phyloP scores from a whole-genome alignment of 2,888 invertebrate genomes.

The Drosophila koepferae region DNA sequence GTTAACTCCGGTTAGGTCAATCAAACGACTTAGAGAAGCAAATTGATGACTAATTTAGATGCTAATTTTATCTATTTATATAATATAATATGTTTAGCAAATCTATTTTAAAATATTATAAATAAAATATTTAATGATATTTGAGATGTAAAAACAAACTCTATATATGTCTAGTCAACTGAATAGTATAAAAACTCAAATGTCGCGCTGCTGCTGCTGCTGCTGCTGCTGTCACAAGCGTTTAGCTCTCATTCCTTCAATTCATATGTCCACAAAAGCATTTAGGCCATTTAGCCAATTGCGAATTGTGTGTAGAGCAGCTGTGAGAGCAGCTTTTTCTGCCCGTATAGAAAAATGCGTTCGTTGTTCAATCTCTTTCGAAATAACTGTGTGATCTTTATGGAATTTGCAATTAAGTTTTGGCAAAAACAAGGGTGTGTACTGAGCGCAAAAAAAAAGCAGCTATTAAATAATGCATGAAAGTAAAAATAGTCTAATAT shows the following conservation, averaged over 20 bases:
- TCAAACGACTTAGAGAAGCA: not conserved
- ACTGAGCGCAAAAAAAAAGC: not conserved
- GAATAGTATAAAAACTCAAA: not conserved
- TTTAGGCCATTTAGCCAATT: constrained; percentile 15
- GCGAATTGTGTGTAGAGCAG: constrained; percentile 8
- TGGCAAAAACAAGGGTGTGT: constrained; percentile 9
- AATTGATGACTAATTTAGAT: not conserved
- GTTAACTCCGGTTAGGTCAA: too few relatives aligned
- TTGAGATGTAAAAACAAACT: too few relatives aligned
- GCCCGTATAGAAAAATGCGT: constrained; percentile 6
- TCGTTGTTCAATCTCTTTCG: constrained; percentile 9
- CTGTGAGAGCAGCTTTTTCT: constrained; percentile 13
- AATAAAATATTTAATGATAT: not conserved
- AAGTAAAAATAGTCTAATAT: not conserved
- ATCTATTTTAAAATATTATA: not conserved
- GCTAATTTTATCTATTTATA: not conserved
- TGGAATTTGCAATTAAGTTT: constrained; percentile 8
- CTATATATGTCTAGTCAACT: not conserved
- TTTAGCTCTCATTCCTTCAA: constrained; percentile 10
- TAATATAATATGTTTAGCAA: not conserved
- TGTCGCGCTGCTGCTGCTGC: not conserved
- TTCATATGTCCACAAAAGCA: constrained; percentile 11
- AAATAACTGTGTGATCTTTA: constrained; percentile 6
- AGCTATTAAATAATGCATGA: constrained; percentile 1
- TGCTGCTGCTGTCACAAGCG: constrained; percentile 4